Base-by-base conservation (phyloP, 1,140 invertebrate genomes). In the Bombus waltoni region DNA sequence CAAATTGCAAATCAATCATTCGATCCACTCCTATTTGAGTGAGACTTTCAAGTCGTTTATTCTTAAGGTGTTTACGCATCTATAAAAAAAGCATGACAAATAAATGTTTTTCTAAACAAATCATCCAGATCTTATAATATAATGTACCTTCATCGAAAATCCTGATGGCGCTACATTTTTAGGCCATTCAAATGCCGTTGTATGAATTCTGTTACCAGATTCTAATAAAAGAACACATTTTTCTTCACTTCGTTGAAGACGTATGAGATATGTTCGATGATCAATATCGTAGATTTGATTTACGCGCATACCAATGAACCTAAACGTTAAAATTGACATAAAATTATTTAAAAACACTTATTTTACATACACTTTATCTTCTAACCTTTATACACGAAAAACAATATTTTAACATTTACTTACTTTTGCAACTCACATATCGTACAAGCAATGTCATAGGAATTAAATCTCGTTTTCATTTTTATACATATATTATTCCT, bases 211-310 rank as follows among this genome's bases (percentile, higher is more conserved):
- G 83, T 97, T 97, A 1, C 99, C 99, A 13, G 99, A 99, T 96
- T 99, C 99, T 8, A 99, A 94, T 8, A 99, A 94, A 73, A 99
- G 94, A 15, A 99, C 96, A 86, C 96, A 96, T 95, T 99, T 99
- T 91, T 98, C 96, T 92, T 98, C 97, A 18, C 96, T 96, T 85
- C 96, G 95, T 93, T 98, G 97, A 38, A 99, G 96, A 89, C 98
- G 97, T 87, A 99, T 98, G 15, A 99, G 96, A 95, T 99, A 99
- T 1, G 98, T 99, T 94, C 98, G 99, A 93, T 98, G 97, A 94
- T 99, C 99, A 83, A 99, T 97, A 94, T 99, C 99, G 95, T 99
- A 99, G 32, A 99, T 97, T 96, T 99, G 99, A 93, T 98, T 98
- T 1, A 99, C 98, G 92, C 99, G 96, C 97, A 99, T 98, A 44